A percentile compares a stretch with the other conserved stretches of the same genome.
These are phyloP conservation scores for Iselma pallidipennis DNA, from an alignment of 2,888 invertebrate genomes.

Conservation along the genomic window DNA sequence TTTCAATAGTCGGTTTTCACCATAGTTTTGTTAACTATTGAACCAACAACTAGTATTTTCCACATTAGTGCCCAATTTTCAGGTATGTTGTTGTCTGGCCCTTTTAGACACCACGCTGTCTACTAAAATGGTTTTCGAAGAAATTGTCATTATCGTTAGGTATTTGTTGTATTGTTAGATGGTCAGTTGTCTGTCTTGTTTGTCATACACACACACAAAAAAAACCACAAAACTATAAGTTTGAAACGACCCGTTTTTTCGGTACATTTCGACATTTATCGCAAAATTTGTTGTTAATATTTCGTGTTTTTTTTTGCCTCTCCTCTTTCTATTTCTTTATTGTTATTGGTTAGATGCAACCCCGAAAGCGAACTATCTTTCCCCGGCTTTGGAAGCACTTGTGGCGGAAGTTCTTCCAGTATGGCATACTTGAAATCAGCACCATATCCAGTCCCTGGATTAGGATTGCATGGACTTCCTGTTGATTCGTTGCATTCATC, in stretches of 20 bases:
- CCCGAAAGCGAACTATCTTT: slow-evolving; percentile 64
- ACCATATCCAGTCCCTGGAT: slow-evolving; percentile 62
- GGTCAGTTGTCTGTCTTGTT: neutral
- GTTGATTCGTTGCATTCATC: slow-evolving; percentile 69
- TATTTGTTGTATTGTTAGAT: neutral
- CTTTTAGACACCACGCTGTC: slow-evolving; percentile 39
- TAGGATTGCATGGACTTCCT: slow-evolving; percentile 61
- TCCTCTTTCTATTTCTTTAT: neutral
- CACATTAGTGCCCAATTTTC: slow-evolving; percentile 44
- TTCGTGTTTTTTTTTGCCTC: neutral
- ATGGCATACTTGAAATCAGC: slow-evolving; percentile 64
- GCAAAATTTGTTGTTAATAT: neutral
- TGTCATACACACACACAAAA: no score
- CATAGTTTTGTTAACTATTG: neutral
- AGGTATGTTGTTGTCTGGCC: no score
- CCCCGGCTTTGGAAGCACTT: slow-evolving; percentile 62
- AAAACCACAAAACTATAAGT: slow-evolving; percentile 1
- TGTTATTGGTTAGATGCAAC: slow-evolving; percentile 57
- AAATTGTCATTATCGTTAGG: neutral
- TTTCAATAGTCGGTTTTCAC: neutral
- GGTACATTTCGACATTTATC: neutral
- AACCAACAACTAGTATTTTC: slow-evolving; percentile 37
- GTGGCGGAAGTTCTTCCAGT: slow-evolving; percentile 60
- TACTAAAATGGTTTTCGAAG: slow-evolving; percentile 10
- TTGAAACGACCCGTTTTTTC: neutral